These are phyloP conservation scores for Lampropteryx suffumata DNA, from an alignment of 2,888 invertebrate species.

Conservation along the genomic window DNA sequence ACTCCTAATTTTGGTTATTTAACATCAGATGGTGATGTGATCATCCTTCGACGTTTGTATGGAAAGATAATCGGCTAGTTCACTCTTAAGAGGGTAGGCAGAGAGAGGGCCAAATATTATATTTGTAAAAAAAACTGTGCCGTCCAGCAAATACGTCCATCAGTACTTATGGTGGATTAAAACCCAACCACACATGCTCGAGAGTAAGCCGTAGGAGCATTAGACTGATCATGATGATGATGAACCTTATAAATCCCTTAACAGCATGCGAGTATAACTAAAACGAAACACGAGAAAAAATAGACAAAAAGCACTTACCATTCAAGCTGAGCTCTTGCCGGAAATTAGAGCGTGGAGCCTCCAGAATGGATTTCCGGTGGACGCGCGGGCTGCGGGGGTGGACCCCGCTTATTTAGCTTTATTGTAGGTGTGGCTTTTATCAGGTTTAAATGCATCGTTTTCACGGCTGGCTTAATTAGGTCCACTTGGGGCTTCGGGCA, in stretches of 20 bases:
- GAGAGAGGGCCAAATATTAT: too few species aligned
- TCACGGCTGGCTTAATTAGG: constrained; percentile 10
- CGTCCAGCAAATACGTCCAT: too few species aligned
- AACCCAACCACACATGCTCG: too few species aligned
- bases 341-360: constrained; percentile 60
- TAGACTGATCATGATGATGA: too few species aligned
- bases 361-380: constrained; percentile 59
- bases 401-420: constrained; percentile 52
- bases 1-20: too few species aligned
- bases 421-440: constrained; percentile 39
- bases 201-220: too few species aligned
- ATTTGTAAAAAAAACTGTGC: too few species aligned
- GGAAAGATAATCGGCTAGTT: too few species aligned
- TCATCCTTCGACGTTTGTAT: too few species aligned
- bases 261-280: constrained; percentile 8
- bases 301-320: constrained; percentile 41
- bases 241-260: constrained; percentile 1
- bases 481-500: not conserved
- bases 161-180: too few species aligned
- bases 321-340: constrained; percentile 45
- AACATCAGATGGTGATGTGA: too few species aligned
- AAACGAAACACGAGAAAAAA: constrained; percentile 32
- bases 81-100: too few species aligned
- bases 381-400: constrained; percentile 19
- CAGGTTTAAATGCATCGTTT: constrained; percentile 35